Conservation (phyloP, 2,113 vertebrate species). For the Setophaga kirtlandii region DNA sequence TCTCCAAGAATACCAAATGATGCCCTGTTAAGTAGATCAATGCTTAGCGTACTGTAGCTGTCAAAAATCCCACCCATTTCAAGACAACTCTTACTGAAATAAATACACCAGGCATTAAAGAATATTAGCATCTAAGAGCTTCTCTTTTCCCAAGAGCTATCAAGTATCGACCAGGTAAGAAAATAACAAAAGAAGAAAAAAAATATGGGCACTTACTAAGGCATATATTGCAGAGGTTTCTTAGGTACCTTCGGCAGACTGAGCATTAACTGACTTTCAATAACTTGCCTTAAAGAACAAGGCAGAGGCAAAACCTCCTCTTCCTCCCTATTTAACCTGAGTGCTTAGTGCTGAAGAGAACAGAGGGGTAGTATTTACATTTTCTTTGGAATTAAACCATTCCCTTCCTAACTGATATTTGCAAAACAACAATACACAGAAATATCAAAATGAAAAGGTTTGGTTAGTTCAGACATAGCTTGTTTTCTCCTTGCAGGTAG, state of each 20-base stretch:
- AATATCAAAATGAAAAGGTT: neutral
- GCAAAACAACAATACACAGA: neutral
- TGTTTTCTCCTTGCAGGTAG: fast-evolving
- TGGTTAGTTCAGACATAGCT: neutral
- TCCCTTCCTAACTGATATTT: neutral
- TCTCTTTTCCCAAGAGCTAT: neutral
- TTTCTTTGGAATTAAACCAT: neutral
- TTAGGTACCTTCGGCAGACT: conserved; percentile 30
- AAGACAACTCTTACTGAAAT: conserved; percentile 4
- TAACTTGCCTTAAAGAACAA: neutral
- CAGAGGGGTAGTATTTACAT: neutral
- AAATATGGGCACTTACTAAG: neutral
- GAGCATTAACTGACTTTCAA: conserved; percentile 15
- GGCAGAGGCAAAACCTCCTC: neutral
- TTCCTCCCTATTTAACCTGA: neutral
- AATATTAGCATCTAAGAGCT: conserved; percentile 14
- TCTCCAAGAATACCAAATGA: conserved; percentile 40
- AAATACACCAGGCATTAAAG: conserved; percentile 49
- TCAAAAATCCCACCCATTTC: conserved; percentile 48
- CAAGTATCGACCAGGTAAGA: neutral
- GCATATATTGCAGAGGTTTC: neutral
- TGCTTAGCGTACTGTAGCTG: conserved; percentile 32
- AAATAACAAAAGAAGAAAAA: neutral
- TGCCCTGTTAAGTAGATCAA: conserved; percentile 57
- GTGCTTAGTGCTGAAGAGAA: neutral